Evolutionary conservation across 2,113 vertebrate genomes (phyloP).

Genomic region (Etheostoma cragini): DNA sequence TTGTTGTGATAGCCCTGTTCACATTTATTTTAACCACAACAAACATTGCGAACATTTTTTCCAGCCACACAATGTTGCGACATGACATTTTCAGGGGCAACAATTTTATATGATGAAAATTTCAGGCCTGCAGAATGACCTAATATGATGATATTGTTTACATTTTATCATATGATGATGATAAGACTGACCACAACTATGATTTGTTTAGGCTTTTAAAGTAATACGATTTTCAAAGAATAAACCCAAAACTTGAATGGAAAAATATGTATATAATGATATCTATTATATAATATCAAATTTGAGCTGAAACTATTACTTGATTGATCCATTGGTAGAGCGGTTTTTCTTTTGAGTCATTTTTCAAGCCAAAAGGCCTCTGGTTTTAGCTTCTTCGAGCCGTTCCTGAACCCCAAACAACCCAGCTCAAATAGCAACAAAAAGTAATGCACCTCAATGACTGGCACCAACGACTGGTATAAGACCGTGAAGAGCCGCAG

Average conservation of each 20-base stretch:
- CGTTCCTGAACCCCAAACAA: constrained; percentile 26
- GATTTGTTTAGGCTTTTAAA: too few relatives aligned
- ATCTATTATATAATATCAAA: too few relatives aligned
- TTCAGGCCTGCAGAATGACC: background rate
- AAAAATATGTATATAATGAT: too few relatives aligned
- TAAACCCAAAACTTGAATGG: too few relatives aligned
- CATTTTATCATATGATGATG: background rate
- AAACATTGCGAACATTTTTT: background rate
- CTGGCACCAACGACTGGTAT: too few relatives aligned
- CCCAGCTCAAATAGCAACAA: too few relatives aligned
- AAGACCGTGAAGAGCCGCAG: too few relatives aligned
- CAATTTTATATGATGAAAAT: background rate
- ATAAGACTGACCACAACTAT: background rate
- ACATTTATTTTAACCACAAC: background rate
- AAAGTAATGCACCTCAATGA: too few relatives aligned
- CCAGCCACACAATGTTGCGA: background rate
- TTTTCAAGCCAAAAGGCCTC: background rate
- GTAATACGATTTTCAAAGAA: too few relatives aligned
- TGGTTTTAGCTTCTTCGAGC: background rate
- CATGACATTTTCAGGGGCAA: constrained; percentile 8
- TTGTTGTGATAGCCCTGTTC: background rate
- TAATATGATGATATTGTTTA: background rate
- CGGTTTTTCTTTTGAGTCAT: background rate
- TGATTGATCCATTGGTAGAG: background rate
- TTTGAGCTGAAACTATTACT: background rate